Evolutionary conservation across 2,888 invertebrate genomes (phyloP).

Genomic region (Chloromyia formosa): DNA sequence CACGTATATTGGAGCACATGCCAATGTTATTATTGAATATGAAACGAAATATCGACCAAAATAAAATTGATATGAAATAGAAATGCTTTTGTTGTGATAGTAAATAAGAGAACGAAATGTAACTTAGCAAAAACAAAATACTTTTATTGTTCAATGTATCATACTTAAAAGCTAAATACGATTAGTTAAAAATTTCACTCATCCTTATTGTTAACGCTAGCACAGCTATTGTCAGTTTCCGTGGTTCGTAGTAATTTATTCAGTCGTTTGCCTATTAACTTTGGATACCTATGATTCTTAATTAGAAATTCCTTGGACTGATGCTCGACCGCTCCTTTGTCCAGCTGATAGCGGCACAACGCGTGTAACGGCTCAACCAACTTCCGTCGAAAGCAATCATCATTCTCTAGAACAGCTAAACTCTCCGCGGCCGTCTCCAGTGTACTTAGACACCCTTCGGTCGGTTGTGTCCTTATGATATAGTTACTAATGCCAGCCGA

Average conservation of each 20-base stretch:
- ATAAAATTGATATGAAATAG: too few species aligned
- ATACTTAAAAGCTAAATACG: background rate
- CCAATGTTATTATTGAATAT: slow-evolving; percentile 33
- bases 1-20: slow-evolving; percentile 47
- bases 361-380: slow-evolving; percentile 82
- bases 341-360: slow-evolving; percentile 85
- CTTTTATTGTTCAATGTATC: background rate
- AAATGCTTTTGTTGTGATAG: background rate
- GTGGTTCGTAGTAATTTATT: slow-evolving; percentile 67
- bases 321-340: slow-evolving; percentile 92
- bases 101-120: background rate
- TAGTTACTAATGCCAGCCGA: slow-evolving; percentile 81
- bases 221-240: slow-evolving; percentile 48
- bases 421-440: slow-evolving; percentile 86
- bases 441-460: slow-evolving; percentile 90
- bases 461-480: slow-evolving; percentile 92
- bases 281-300: slow-evolving; percentile 81
- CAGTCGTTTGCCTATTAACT: slow-evolving; percentile 81
- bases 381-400: slow-evolving; percentile 70
- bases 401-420: slow-evolving; percentile 78
- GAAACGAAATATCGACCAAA: slow-evolving; percentile 31
- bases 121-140: too few species aligned
- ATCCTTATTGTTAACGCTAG: slow-evolving; percentile 48
- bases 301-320: slow-evolving; percentile 91
- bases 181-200: slow-evolving; percentile 35